Conservation (phyloP, 2,888 invertebrate species). For the Leptopilina drosophilae region DNA sequence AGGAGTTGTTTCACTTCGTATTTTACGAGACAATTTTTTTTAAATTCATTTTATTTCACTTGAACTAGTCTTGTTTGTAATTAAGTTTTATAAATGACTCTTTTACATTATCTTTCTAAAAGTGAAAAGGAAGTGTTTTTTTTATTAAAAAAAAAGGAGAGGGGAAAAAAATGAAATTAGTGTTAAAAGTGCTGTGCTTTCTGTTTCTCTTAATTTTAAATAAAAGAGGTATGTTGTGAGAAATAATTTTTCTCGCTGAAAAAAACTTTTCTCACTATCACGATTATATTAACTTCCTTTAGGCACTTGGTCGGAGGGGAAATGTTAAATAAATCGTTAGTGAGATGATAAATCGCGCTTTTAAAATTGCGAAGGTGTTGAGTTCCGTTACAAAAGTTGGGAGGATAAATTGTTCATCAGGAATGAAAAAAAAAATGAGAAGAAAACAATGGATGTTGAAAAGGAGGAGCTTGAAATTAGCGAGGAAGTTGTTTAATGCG, state of each 20-base stretch:
- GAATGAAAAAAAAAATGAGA: slow-evolving; percentile 5
- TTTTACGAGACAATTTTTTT: too few relatives aligned
- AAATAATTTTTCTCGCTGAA: background rate
- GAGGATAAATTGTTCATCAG: slow-evolving; percentile 33
- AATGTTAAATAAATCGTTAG: slow-evolving; percentile 12
- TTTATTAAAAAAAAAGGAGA: background rate
- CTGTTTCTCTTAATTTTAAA: background rate
- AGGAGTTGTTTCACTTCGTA: background rate
- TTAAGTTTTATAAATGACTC: background rate
- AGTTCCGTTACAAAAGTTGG: slow-evolving; percentile 7
- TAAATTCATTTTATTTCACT: too few relatives aligned
- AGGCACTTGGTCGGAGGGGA: background rate
- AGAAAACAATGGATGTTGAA: slow-evolving; percentile 22
- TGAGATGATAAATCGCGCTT: slow-evolving; percentile 8
- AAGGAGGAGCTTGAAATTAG: slow-evolving; percentile 64
- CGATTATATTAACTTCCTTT: slow-evolving; percentile 1
- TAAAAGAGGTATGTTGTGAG: background rate
- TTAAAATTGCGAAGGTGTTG: slow-evolving; percentile 1
- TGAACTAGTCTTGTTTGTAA: too few relatives aligned
- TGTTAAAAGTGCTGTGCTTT: slow-evolving; percentile 12
- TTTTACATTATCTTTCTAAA: background rate
- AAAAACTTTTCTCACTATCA: background rate
- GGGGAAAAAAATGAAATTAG: background rate
- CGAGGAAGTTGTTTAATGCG: slow-evolving; percentile 70
- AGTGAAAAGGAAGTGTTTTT: background rate